Evolutionary conservation across 2,888 invertebrate genomes (phyloP), one percentile per base, ranked within the genome.

Genomic region (Amblyjoppa fuscipennis): DNA sequence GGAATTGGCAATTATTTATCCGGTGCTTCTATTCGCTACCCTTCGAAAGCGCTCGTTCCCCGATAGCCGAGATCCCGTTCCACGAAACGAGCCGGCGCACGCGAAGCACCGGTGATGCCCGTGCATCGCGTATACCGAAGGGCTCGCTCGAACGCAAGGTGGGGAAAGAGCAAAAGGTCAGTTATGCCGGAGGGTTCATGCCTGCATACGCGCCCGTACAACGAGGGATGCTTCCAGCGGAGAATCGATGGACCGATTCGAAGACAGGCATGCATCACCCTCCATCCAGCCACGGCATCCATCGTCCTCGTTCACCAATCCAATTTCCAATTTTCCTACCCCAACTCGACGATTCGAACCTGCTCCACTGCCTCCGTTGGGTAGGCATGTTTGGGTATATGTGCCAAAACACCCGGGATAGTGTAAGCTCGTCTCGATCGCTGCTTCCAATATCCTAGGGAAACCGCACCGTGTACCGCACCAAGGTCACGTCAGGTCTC

Each of bases 1-100:
- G 88, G 86, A 89, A 91, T 91, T 90, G 91, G 80, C 90, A 91
- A 91, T 91, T 91, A 91, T 91, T 91, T 91, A 91, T 90, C 90
- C 89, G 77, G 78, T 84, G 84, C 80, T 87, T 86, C 53, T 45
- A 34, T 64, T 64, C 61, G 34, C 28, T 34, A 7, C 34, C 61
- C 16, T 45, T 45, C 20, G 53, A 53, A n/a, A 2, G 16, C 34
- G 34, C 28, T 34, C 31, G 2, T 53, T 53, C 53, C n/a, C 53
- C 61, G 61, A 64, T 64, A 31, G 1, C 16, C 6, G 34, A 34
- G 61, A 64, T 34, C 61, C 28, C 31, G 28, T 31, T 64, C 34
- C 61, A 31, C 28, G 31, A n/a, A 4, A 28, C 16, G 61, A 31
- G 31, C 3, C 59, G 25, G 25, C 59, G 25, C 59, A 59, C 59